Conservation (phyloP, 2,888 invertebrate genomes). For the Schrankia costaestrigalis region DNA sequence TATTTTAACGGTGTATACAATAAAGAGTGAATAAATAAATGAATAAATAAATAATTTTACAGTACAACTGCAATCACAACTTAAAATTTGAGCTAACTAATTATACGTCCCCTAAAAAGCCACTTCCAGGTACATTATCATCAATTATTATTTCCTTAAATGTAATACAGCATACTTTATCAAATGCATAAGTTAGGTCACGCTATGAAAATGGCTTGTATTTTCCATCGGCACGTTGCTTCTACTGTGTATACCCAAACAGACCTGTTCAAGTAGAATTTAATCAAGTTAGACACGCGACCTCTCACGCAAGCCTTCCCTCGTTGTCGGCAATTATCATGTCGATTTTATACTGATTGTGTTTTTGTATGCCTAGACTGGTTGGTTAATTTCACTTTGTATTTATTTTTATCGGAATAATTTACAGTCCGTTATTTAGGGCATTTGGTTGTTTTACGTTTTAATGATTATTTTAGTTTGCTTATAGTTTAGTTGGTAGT, state of each 20-base stretch:
- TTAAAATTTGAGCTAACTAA: too few relatives aligned
- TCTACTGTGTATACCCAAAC: slow-evolving; percentile 38
- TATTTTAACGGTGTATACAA: too few relatives aligned
- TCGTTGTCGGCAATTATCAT: slow-evolving; percentile 41
- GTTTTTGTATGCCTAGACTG: slow-evolving; percentile 29
- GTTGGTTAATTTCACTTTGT: slow-evolving; percentile 10
- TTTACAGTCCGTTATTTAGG: neutral
- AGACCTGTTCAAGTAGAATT: slow-evolving; percentile 40
- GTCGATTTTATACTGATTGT: slow-evolving; percentile 39
- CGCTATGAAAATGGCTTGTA: slow-evolving; percentile 33
- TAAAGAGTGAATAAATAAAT: too few relatives aligned
- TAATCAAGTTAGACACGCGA: slow-evolving; percentile 48
- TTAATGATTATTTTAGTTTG: neutral
- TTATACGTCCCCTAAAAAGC: too few relatives aligned
- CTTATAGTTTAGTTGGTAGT: neutral
- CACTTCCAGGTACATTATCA: too few relatives aligned
- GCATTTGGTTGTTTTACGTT: too few relatives aligned
- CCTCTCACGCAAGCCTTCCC: slow-evolving; percentile 35
- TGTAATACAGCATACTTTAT: slow-evolving; percentile 13
- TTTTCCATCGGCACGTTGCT: slow-evolving; percentile 35
- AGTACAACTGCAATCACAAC: too few relatives aligned
- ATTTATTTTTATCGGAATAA: neutral
- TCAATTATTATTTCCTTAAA: too few relatives aligned
- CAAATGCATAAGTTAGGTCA: slow-evolving; percentile 30
- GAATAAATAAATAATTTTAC: too few relatives aligned